phyloP scores from a whole-genome alignment of 2,113 vertebrate genomes.

The Pachycephala philippinensis region DNA sequence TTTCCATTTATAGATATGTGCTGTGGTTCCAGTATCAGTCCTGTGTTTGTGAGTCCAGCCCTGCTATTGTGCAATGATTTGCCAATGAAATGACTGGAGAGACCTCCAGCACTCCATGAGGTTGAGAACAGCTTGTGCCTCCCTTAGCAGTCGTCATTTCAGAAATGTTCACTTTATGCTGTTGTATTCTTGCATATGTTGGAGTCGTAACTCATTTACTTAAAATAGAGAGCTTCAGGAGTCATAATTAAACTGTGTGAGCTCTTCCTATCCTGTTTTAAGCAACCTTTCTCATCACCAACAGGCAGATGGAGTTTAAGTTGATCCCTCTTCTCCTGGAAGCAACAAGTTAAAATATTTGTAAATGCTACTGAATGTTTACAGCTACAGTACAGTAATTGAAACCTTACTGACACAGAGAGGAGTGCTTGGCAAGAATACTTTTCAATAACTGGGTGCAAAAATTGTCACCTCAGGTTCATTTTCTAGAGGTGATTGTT shows the following conservation, averaged over 20 bases:
- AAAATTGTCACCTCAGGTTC: not conserved
- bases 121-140: not conserved
- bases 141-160: not conserved
- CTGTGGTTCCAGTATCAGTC: not conserved
- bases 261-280: not conserved
- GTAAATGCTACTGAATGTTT: not conserved
- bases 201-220: not conserved
- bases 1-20: not conserved
- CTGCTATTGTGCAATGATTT: not conserved
- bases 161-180: not conserved
- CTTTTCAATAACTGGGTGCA: not conserved
- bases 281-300: not conserved
- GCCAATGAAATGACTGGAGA: not conserved
- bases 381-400: not conserved
- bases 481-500: not conserved
- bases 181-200: slow-evolving; percentile 1
- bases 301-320: slow-evolving; percentile 24
- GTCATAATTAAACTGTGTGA: not conserved
- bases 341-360: slow-evolving; percentile 16
- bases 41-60: not conserved
- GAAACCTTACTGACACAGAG: not conserved
- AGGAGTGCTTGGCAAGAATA: not conserved
- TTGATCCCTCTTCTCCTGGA: not conserved
- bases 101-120: not conserved
- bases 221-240: slow-evolving; percentile 28